Base-by-base conservation (phyloP, 2,888 invertebrate genomes). In the Zaprionus lineosus region DNA sequence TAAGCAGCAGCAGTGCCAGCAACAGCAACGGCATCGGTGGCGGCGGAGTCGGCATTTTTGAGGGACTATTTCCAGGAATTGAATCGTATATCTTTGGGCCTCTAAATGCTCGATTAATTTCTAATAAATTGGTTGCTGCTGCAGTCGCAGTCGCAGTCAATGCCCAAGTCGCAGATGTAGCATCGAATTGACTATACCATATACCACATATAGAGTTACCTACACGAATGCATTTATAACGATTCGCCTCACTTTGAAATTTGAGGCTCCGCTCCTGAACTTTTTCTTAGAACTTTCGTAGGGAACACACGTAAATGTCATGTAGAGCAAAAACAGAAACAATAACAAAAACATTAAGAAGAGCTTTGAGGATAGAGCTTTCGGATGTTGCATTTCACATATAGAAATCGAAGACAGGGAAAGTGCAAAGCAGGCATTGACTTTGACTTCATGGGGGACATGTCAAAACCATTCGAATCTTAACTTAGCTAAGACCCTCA, bases 21-120 rank as follows among this genome's bases (percentile, higher is more conserved):
- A n/a, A n/a, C n/a, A n/a, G n/a, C n/a, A n/a, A n/a, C n/a, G n/a
- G n/a, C n/a, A n/a, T 47, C 41, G 36, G 43, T 46, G 46, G 56
- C 60, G 62, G 56, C 72, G 77, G 77, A n/a, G n/a, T n/a, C n/a
- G n/a, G 73, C 77, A 76, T 64, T 85, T 77, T 82, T 58, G 59
- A 66, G 64, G 36, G 59, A 57, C 65, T 51, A 82, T 81, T 88
- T 88, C 88, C 79, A 70, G 77, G 88, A 88, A 88, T 87, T 83
- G 78, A 88, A 88, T 87, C 86, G 88, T 88, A 88, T 88, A 88
- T 87, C 84, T 73, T 57, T 21, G 43, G 44, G 60, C 40, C 71
- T 72, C 67, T 81, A 83, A 85, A 83, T 85, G 83, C 84, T 83
- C 85, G 85, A 83, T 83, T 85, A 85, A 83, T 85, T 85, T 83